A percentile compares a stretch with the other conserved stretches of the same genome.
Conservation (phyloP, 2,797 vertebrate species). For the Enteromius paludinosus region DNA sequence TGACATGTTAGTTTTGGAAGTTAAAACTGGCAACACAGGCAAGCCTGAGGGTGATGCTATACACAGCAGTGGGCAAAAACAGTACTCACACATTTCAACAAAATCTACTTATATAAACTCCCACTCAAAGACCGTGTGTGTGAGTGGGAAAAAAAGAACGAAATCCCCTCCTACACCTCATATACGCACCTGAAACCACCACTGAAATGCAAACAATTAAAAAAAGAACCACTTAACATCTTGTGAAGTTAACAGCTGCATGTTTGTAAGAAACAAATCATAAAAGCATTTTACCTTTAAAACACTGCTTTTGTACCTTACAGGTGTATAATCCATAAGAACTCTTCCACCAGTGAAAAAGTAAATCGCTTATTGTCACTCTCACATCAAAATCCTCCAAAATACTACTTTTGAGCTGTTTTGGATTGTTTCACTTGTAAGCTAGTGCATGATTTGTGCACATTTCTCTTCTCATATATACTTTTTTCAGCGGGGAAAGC, state of each 20-base stretch:
- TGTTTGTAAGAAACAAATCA: background rate
- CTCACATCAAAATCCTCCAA: background rate
- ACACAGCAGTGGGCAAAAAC: conserved; percentile 7
- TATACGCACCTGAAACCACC: background rate
- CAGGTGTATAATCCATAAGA: background rate
- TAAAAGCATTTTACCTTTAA: background rate
- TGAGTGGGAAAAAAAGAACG: conserved; percentile 25
- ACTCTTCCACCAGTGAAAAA: background rate
- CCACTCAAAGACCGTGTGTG: background rate
- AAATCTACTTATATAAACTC: conserved; percentile 21
- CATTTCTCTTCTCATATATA: background rate
- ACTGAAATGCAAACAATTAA: background rate
- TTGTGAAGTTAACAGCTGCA: background rate
- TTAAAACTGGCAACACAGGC: conserved; percentile 3
- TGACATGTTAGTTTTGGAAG: conserved; percentile 15
- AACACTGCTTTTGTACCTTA: background rate
- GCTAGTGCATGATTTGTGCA: background rate
- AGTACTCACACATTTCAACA: background rate
- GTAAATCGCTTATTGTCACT: background rate
- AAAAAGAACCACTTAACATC: background rate
- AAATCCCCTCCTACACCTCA: conserved; percentile 35
- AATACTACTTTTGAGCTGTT: background rate
- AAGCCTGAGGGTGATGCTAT: background rate
- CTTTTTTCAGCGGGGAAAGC: background rate
- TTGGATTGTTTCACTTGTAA: background rate